Evolutionary conservation across 2,888 invertebrate genomes (phyloP), one percentile per base, ranked within the genome.

Genomic region (Tenthredo scrophulariae): DNA sequence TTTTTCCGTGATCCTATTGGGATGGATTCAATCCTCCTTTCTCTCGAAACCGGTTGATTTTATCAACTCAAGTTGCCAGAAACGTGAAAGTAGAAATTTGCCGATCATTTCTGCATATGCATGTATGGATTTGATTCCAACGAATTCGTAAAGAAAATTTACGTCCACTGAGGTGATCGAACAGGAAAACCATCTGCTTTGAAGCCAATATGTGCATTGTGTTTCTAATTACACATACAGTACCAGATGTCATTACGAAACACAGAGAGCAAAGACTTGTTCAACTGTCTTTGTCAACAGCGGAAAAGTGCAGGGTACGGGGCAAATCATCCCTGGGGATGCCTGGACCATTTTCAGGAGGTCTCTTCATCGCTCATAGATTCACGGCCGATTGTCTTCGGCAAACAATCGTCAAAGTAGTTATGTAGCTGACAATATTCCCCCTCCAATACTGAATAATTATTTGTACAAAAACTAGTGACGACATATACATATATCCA

Each of bases 401-500:
- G 80, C 62, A 80, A 80, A 80, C 80, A 80, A 80, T 58, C 62
- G 40, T 13, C 22, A 22, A 40, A 79, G 33, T 79, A 40, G 37
- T 77, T 50, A 77, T 33, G 15, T 80, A 37, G 26, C 10, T n/a
- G 37, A 37, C n/a, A 7, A 26, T 29, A 37, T 79, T 62, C 58
- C 46, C 79, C 62, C 37, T 37, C 4, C 40, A 15, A 18, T 46
- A 18, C 13, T 80, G 58, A 80, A 80, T 80, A 80, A 80, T 62
- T 80, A 80, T 80, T 80, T 80, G 80, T 33, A 80, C 62, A 80
- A 80, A 77, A 80, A 80, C 80, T 33, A 62, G 58, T 37, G 58
- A 33, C 79, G 54, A 50, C 33, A 10, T 50, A 13, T 29, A 74
- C 26, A 22, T 58, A 22, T 3, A 46, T 26, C 72, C 13, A 46